These are phyloP conservation scores for Acrocephalus arundinaceus DNA, from an alignment of 2,113 vertebrate species.

Conservation along the genomic window DNA sequence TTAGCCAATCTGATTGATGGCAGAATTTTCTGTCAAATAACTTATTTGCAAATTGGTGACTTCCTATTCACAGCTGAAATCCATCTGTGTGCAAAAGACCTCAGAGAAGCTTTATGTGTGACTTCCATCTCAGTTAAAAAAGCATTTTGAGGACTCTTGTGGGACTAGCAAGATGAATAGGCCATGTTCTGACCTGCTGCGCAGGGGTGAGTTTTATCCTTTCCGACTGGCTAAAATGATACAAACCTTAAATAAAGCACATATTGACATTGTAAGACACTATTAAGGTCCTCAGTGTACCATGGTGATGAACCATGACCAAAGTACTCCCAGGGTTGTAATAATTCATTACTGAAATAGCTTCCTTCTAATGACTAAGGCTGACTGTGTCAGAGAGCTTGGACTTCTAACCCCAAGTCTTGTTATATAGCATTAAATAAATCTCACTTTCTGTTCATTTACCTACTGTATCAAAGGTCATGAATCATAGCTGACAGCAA, in stretches of 20 bases:
- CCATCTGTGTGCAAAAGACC: not conserved
- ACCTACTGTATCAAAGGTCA: not conserved
- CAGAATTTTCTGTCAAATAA: not conserved
- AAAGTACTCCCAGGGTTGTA: not conserved
- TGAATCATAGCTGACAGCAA: not conserved
- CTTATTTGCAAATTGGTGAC: not conserved
- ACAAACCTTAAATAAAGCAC: slow-evolving; percentile 26
- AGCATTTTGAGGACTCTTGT: not conserved
- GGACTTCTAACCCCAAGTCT: slow-evolving; percentile 17
- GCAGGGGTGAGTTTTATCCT: not conserved
- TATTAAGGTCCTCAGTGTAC: slow-evolving; percentile 18
- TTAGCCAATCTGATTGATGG: not conserved
- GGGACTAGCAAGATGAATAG: slow-evolving; percentile 41
- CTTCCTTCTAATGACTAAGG: slow-evolving; percentile 35
- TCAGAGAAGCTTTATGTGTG: not conserved
- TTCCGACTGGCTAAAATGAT: not conserved
- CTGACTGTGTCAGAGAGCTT: slow-evolving; percentile 33
- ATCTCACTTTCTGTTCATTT: slow-evolving; percentile 25
- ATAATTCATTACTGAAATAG: slow-evolving; percentile 49
- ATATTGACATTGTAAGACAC: slow-evolving; percentile 52
- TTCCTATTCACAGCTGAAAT: not conserved
- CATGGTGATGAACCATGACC: slow-evolving; percentile 53
- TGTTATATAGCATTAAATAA: slow-evolving; percentile 29
- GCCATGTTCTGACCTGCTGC: not conserved
- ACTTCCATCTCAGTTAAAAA: slow-evolving; percentile 18